A percentile compares a stretch with the other conserved stretches of the same genome.
phyloP scores from a whole-genome alignment of 2,888 invertebrate species.

The Leptarthrus brevirostris region DNA sequence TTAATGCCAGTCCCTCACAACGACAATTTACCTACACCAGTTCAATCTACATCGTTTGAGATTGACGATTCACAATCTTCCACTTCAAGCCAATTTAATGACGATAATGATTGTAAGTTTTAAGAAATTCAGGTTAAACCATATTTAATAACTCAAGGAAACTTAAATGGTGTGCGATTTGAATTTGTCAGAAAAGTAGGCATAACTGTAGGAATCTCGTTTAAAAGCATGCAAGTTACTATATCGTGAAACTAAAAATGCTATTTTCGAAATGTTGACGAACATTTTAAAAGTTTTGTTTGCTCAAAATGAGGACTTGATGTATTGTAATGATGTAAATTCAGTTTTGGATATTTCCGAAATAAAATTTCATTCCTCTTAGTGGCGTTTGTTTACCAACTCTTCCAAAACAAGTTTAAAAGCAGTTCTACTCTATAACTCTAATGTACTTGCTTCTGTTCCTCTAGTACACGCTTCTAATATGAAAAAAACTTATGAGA shows the following conservation, averaged over 20 bases:
- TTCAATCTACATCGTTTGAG: slow-evolving; percentile 14
- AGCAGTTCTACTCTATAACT: no score
- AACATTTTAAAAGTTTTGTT: no score
- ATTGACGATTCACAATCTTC: slow-evolving; percentile 23
- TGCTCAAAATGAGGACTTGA: no score
- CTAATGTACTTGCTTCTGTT: no score
- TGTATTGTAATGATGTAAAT: no score
- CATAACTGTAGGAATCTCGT: slow-evolving; percentile 42
- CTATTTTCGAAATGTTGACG: no score
- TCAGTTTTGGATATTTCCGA: no score
- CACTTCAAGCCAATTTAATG: slow-evolving; percentile 27
- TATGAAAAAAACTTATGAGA: no score
- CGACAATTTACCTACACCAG: slow-evolving; percentile 38
- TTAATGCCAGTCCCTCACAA: slow-evolving; percentile 31
- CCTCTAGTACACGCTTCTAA: background rate
- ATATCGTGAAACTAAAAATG: slow-evolving; percentile 36
- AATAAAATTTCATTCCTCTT: no score
- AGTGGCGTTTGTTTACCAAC: no score
- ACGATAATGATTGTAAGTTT: slow-evolving; percentile 27
- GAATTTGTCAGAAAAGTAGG: slow-evolving; percentile 45
- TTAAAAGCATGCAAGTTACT: slow-evolving; percentile 38
- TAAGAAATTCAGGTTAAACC: slow-evolving; percentile 29
- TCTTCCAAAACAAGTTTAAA: no score
- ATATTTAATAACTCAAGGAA: slow-evolving; percentile 42
- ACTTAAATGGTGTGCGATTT: slow-evolving; percentile 44